These are phyloP conservation scores for Anser cygnoides DNA, from an alignment of 2,113 vertebrate species.

Conservation along the genomic window DNA sequence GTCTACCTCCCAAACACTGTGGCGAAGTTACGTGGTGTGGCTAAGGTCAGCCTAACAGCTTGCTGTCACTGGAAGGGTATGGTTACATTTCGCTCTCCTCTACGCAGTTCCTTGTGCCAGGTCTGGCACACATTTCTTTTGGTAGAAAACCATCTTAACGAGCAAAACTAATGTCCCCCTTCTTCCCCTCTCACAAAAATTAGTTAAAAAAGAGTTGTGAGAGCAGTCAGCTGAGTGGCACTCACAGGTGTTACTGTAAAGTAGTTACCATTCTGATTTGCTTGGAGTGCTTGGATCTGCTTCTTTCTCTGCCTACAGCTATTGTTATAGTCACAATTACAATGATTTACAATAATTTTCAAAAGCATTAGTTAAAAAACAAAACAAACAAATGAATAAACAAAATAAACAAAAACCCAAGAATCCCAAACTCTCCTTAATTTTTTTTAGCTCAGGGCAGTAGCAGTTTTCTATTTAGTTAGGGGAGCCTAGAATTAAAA, in stretches of 20 bases:
- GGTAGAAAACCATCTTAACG: neutral
- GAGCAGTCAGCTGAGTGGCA: neutral
- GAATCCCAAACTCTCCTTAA: neutral
- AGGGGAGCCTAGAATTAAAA: neutral
- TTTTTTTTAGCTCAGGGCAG: neutral
- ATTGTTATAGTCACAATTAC: neutral
- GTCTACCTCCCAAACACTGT: neutral
- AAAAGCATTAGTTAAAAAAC: neutral
- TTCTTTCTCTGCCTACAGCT: neutral
- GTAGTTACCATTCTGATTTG: neutral
- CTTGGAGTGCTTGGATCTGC: neutral
- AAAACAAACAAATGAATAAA: neutral
- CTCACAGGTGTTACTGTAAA: neutral
- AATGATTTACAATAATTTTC: neutral
- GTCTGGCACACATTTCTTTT: neutral
- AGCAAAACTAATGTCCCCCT: neutral
- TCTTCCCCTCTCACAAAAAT: neutral
- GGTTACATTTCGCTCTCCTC: neutral
- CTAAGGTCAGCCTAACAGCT: neutral
- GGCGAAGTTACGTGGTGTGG: rapidly evolving
- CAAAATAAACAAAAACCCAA: too few relatives aligned
- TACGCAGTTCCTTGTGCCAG: neutral
- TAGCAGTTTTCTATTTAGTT: neutral
- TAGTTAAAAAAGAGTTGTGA: neutral
- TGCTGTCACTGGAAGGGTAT: neutral